phyloP scores from a whole-genome alignment of 2,113 vertebrate genomes.

The Pluvialis apricaria region DNA sequence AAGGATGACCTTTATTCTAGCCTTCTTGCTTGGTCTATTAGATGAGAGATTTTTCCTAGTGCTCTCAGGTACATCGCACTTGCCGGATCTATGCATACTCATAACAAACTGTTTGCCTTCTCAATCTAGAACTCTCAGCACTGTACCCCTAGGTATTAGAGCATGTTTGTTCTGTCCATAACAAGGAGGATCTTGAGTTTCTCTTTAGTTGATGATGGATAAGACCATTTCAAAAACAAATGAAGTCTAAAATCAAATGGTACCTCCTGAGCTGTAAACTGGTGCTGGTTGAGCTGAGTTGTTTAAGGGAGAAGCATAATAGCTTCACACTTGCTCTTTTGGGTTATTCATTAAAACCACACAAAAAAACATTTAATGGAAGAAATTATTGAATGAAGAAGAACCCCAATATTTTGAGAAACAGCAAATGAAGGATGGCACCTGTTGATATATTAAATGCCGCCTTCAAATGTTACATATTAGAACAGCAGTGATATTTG shows the following conservation, averaged over 20 bases:
- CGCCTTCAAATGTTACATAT: not conserved
- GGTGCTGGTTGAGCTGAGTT: not conserved
- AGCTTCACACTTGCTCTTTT: not conserved
- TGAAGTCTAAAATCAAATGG: not conserved
- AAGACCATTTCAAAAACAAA: not conserved
- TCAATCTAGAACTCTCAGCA: not conserved
- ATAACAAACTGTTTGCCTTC: not conserved
- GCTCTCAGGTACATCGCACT: not conserved
- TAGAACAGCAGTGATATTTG: not conserved
- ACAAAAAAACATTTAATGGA: not conserved
- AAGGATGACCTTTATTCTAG: not conserved
- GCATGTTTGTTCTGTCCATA: not conserved
- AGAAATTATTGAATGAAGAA: not conserved
- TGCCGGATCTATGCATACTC: not conserved
- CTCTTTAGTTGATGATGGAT: not conserved
- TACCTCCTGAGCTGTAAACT: not conserved
- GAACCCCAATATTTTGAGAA: not conserved
- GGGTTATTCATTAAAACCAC: not conserved
- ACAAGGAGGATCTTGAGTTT: not conserved
- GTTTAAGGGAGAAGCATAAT: not conserved
- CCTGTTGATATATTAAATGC: not conserved
- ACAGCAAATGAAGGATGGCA: not conserved
- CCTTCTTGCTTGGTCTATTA: not conserved
- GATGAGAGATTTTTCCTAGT: not conserved
- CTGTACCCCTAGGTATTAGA: not conserved